Base-by-base conservation (phyloP, 2,888 invertebrate genomes). In the Troglohyphantes excavatus region DNA sequence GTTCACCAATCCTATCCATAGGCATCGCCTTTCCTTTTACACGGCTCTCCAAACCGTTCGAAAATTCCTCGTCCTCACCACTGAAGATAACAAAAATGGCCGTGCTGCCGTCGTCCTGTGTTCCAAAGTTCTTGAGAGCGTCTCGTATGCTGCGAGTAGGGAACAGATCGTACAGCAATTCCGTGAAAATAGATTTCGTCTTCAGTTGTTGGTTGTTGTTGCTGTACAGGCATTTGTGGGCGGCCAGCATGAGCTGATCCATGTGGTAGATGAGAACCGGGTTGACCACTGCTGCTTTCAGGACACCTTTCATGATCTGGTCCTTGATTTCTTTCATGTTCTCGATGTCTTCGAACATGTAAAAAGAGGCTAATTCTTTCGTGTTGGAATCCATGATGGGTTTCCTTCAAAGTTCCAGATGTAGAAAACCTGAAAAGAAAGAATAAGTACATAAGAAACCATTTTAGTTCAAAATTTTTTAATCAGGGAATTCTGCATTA, bases 271-370 rank as follows among this genome's bases (percentile, higher is more conserved):
- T 46, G 2, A 83, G 53, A 17, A 46, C 23, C 7, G 89, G 72
- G 27, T 89, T 89, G 5, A 89, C 53, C 7, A 89, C 70, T 6
- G 83, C 89, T 5, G 78, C 78, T 39, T 89, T 43, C 9, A 89
- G 23, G 2, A 61, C 13, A 0, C 63, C 46, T 53, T 83, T 70
- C 13, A 83, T 13, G n/a, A 84, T n/a, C 13, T 63, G 27, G 2
- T 89, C 70, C 46, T 89, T 89, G 9, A 89, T 63, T 61, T 83
- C 76, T 19, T 61, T 65, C 83, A 89, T 89, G 46, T 89, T 89
- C 27, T 76, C 26, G 19, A 89, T 78, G 33, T 59, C 53, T 70
- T 83, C 43, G n/a, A 46, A 89, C 0, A 89, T 27, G 0, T 68
- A 13, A 19, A 83, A 29, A 9, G 46, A 23, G 26, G 46, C 46